Conservation (phyloP, 1,140 invertebrate genomes). For the Epicauta chinensis region DNA sequence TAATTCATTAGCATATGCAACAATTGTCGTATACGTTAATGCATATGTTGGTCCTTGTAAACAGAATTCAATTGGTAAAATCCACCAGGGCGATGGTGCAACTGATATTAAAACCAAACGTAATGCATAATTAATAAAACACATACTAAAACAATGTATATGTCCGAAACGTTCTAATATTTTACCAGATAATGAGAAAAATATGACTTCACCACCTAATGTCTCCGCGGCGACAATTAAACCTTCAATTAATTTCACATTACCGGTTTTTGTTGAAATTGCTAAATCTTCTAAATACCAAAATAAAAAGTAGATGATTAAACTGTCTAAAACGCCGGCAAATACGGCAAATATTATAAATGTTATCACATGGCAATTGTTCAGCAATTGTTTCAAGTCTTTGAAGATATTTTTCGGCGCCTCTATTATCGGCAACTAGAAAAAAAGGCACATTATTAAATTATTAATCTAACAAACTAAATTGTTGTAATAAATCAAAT, state of each 20-base stretch:
- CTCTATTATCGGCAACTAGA: conserved; percentile 59
- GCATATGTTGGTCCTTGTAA: conserved; percentile 77
- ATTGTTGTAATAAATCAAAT: too few relatives aligned
- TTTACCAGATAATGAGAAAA: conserved; percentile 65
- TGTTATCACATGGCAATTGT: conserved; percentile 53
- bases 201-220: conserved; percentile 65
- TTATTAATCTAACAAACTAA: too few relatives aligned
- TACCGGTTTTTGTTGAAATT: conserved; percentile 49
- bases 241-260: conserved; percentile 71
- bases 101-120: conserved; percentile 61
- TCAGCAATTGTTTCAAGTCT: conserved; percentile 54
- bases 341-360: conserved; percentile 65
- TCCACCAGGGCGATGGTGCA: conserved; percentile 66
- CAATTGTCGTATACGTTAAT: conserved; percentile 69
- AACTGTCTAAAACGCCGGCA: conserved; percentile 67
- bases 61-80: conserved; percentile 61
- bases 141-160: conserved; percentile 62
- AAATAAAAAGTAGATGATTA: conserved; percentile 72
- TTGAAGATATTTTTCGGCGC: conserved; percentile 57
- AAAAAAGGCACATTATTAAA: too few relatives aligned
- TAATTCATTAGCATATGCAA: conserved; percentile 66
- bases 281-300: conserved; percentile 74
- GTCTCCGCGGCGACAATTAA: conserved; percentile 67
- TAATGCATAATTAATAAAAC: conserved; percentile 63
- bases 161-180: conserved; percentile 65